These are phyloP conservation scores for Harpagus bidentatus DNA, from an alignment of 2,113 vertebrate species.

Conservation along the genomic window DNA sequence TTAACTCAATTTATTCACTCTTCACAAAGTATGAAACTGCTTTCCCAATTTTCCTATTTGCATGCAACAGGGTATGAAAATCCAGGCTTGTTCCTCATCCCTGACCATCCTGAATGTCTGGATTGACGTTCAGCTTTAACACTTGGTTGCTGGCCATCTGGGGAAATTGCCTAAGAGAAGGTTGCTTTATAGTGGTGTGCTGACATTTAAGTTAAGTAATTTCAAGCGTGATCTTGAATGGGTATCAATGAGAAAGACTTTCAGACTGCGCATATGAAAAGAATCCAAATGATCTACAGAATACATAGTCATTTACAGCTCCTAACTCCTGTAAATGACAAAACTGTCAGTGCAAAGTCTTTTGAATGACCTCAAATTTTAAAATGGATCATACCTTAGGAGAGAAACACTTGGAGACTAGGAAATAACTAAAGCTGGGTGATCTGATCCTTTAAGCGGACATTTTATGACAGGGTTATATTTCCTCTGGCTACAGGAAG, in stretches of 20 bases:
- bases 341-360: not conserved
- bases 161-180: not conserved
- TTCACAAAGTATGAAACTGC: not conserved
- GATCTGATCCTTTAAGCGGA: not conserved
- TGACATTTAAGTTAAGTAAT: not conserved
- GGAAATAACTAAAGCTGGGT: not conserved
- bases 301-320: not conserved
- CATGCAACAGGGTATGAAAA: not conserved
- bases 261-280: not conserved
- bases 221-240: not conserved
- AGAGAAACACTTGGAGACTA: not conserved
- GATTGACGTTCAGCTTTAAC: not conserved
- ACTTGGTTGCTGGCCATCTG: not conserved
- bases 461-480: not conserved
- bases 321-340: not conserved
- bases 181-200: not conserved
- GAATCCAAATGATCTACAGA: not conserved
- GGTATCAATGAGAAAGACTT: not conserved
- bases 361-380: not conserved
- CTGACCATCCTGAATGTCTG: not conserved
- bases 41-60: not conserved
- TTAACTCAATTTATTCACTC: not conserved
- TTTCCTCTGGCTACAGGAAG: conserved; percentile 48
- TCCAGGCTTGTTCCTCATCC: not conserved
- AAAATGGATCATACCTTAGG: not conserved